Base-by-base conservation (phyloP, 2,797 vertebrate species). In the Phoebastria nigripes region DNA sequence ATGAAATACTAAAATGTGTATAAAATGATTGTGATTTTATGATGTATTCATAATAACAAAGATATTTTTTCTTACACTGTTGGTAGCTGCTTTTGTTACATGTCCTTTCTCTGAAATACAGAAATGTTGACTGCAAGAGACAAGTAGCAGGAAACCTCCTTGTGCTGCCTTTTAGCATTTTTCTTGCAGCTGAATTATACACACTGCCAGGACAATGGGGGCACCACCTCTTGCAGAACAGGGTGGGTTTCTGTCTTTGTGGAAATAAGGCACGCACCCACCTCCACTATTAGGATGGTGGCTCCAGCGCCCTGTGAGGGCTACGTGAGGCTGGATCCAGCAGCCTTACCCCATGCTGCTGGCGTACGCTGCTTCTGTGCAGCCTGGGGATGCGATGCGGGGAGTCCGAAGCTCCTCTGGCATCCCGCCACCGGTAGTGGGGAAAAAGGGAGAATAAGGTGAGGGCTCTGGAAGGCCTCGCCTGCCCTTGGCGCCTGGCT, bases 11-110 rank as follows among this genome's bases (percentile, higher is more conserved):
- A 95, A 92, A 96, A 82, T 83, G 61, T 89, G 82, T 96, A 95
- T 94, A 90, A 95, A 92, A 93, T 82, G 47, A 94, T 56, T 92
- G 78, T 97, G 95, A 98, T 94, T 97, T 94, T 97, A 97, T 93
- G 89, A 77, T 95, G 85, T 93, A 95, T 96, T 96, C 98, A 39
- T 97, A 97, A 98, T 96, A 98, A 98, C 95, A 98, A 98, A 97
- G 95, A 95, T 98, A 98, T 98, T 98, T 98, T 98, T 98, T 98
- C 96, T 96, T 98, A 98, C 2, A 0, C 66, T 73, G 61, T 28
- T 95, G 83, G 80, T 65, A 95, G 95, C 93, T 86, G 33, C 15
- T 92, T 97, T 96, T 97, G 55, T 98, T 77, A 77, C 20, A 39
- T 28, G 16, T 47, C 12, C n/a, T 42, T 76, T 16, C 42, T 19